Conservation (phyloP, 2,888 invertebrate species). For the Sesamia inferens region DNA sequence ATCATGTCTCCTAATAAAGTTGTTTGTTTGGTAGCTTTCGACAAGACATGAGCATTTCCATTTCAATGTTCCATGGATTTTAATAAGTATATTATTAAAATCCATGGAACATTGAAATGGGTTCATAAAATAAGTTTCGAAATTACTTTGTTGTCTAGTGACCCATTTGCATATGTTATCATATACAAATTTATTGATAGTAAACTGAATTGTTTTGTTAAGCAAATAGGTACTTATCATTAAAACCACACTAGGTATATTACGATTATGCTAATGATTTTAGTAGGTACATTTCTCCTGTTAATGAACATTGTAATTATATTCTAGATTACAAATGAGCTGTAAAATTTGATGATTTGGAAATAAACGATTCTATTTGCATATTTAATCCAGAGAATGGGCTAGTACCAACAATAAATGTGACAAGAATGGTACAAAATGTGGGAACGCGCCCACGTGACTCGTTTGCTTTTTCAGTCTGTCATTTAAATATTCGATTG, state of each 20-base stretch:
- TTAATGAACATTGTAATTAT: constrained; percentile 42
- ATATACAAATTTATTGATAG: not conserved
- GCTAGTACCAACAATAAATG: constrained; percentile 56
- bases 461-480: constrained; percentile 32
- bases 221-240: constrained; percentile 19
- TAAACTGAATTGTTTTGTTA: constrained; percentile 19
- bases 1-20: constrained; percentile 37
- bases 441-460: constrained; percentile 72
- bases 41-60: constrained; percentile 14
- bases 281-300: constrained; percentile 29
- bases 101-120: constrained; percentile 9
- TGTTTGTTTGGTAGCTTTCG: constrained; percentile 26
- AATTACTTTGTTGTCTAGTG: constrained; percentile 1
- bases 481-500: constrained; percentile 32
- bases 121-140: constrained; percentile 14
- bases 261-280: constrained; percentile 25
- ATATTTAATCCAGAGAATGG: constrained; percentile 61
- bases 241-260: constrained; percentile 21
- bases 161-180: constrained; percentile 2
- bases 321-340: constrained; percentile 45
- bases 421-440: constrained; percentile 62
- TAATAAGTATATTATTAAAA: constrained; percentile 11
- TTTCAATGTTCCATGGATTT: too few relatives aligned
- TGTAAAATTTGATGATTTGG: constrained; percentile 41
- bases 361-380: constrained; percentile 58